phyloP scores from a whole-genome alignment of 1,140 invertebrate genomes.

The Drosophila watanabei region DNA sequence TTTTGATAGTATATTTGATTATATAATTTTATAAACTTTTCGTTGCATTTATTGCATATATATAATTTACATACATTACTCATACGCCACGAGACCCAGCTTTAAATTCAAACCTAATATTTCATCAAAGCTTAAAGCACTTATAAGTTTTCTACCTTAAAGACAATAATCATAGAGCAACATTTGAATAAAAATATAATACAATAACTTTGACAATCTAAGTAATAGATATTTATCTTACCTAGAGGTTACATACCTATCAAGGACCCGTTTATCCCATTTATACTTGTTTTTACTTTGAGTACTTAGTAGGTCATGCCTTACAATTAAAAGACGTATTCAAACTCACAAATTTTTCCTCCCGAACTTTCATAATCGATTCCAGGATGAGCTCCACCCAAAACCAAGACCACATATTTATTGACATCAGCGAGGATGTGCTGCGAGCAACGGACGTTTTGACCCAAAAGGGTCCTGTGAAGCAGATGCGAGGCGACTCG shows the following conservation, averaged over 20 bases:
- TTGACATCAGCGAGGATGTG: constrained; percentile 17
- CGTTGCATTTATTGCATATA: neutral
- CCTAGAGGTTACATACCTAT: neutral
- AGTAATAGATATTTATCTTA: neutral
- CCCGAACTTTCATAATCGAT: neutral
- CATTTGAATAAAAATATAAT: neutral
- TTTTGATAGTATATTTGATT: neutral
- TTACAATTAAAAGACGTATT: neutral
- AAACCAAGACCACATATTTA: neutral
- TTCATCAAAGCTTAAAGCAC: neutral
- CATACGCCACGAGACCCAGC: neutral
- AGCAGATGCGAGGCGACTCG: constrained; percentile 8
- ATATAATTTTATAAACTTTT: neutral
- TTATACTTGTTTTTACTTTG: neutral
- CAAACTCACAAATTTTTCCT: neutral
- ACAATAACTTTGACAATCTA: neutral
- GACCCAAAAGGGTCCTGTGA: constrained; percentile 33
- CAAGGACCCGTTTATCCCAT: neutral
- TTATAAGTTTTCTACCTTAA: neutral
- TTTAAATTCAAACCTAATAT: neutral
- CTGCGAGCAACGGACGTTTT: constrained; percentile 25
- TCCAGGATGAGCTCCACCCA: constrained; percentile 11
- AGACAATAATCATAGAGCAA: neutral
- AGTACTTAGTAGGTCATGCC: neutral
- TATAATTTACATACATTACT: neutral